Percentiles rank a stretch among this genome's conserved stretches.
phyloP scores from a whole-genome alignment of 2,888 invertebrate species.

The Caenorhabditis becei region DNA sequence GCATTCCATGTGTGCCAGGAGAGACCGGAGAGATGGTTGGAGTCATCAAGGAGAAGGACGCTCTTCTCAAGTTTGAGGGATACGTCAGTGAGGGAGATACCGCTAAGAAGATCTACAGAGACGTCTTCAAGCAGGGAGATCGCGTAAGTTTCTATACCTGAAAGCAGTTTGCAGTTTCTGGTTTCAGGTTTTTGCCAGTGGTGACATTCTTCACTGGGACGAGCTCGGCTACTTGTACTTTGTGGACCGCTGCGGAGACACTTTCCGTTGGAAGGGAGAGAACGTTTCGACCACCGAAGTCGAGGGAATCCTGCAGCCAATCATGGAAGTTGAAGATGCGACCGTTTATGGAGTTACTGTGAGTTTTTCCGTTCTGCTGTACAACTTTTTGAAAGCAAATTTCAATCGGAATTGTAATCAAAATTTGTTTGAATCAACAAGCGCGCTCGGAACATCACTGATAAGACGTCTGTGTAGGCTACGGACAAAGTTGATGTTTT shows the following conservation, averaged over 20 bases:
- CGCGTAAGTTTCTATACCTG: too few species aligned
- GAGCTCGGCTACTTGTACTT: slow-evolving; percentile 95
- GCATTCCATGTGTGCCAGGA: slow-evolving; percentile 88
- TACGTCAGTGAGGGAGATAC: slow-evolving; percentile 92
- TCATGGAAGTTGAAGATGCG: slow-evolving; percentile 90
- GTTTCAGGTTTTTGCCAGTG: slow-evolving; percentile 83
- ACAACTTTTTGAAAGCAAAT: slow-evolving; percentile 1
- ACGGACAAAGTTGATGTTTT: neutral
- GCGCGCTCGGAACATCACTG: neutral
- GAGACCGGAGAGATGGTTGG: slow-evolving; percentile 97
- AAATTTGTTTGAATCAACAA: too few species aligned
- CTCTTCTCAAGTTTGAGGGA: slow-evolving; percentile 88
- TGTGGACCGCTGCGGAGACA: slow-evolving; percentile 94
- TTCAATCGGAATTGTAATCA: neutral
- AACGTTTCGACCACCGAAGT: slow-evolving; percentile 95
- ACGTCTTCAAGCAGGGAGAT: slow-evolving; percentile 93
- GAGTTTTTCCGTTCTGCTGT: slow-evolving; percentile 84
- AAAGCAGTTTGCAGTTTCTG: too few species aligned
- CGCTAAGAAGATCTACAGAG: slow-evolving; percentile 90
- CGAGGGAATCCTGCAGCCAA: slow-evolving; percentile 92
- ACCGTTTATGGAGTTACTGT: slow-evolving; percentile 92
- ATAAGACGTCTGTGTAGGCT: slow-evolving; percentile 14
- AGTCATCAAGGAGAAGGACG: slow-evolving; percentile 91
- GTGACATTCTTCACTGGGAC: slow-evolving; percentile 92
- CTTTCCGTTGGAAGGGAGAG: slow-evolving; percentile 83